Evolutionary conservation across 2,797 vertebrate genomes (phyloP).

Genomic region (Macropus fuliginosus): DNA sequence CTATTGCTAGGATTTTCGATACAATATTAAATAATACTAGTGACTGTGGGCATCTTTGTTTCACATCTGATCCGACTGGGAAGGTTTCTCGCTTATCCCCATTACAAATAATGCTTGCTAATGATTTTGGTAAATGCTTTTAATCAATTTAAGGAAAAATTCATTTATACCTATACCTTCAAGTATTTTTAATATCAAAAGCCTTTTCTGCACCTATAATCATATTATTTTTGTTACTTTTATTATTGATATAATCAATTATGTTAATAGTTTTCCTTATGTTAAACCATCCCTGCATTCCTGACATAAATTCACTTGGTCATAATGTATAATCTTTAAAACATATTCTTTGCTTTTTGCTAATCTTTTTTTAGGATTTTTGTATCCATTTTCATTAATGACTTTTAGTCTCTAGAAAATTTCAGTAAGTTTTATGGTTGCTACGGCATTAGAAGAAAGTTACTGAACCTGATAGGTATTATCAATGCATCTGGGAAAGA

Average conservation of each 20-base stretch:
- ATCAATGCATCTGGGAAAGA: conserved; percentile 17
- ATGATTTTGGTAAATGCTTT: not conserved
- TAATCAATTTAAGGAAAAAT: not conserved
- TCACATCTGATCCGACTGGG: not conserved
- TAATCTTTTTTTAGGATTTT: not conserved
- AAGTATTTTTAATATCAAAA: not conserved
- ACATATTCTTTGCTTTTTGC: not conserved
- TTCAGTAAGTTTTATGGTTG: conserved; percentile 28
- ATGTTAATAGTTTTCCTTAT: not conserved
- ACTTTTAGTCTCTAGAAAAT: not conserved
- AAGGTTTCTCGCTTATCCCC: not conserved
- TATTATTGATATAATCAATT: not conserved
- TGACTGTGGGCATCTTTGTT: not conserved
- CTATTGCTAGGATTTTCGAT: not conserved
- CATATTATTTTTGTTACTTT: not conserved
- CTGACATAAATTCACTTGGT: not conserved
- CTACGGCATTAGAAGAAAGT: conserved; percentile 34
- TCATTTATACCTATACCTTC: not conserved
- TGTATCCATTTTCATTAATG: not conserved
- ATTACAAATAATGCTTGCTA: not conserved
- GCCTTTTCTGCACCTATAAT: not conserved
- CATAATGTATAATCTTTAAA: not conserved
- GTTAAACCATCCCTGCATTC: not conserved
- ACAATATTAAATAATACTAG: not conserved
- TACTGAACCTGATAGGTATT: not conserved